These are phyloP conservation scores for Xanthorhoe designata DNA, from an alignment of 2,888 invertebrate species.

Conservation along the genomic window DNA sequence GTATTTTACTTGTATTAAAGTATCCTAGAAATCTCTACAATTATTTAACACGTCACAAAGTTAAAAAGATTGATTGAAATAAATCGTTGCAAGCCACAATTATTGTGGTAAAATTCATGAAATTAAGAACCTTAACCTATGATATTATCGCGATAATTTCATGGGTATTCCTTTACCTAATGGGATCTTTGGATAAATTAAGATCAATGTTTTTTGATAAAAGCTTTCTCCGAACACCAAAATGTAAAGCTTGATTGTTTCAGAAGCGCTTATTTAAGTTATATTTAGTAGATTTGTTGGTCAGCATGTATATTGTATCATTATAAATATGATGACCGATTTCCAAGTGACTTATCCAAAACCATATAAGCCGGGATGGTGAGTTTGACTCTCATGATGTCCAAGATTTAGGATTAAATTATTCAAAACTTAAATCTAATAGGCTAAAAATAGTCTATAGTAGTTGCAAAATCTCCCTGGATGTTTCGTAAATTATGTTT, in stretches of 20 bases:
- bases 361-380: neutral
- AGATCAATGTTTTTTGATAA: neutral
- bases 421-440: neutral
- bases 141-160: neutral
- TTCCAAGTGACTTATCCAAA: neutral
- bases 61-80: too few species aligned
- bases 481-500: too few species aligned
- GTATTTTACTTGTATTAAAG: neutral
- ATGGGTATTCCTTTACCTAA: conserved; percentile 20
- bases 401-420: neutral
- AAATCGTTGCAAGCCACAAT: conserved; percentile 13
- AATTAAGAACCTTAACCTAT: conserved; percentile 22
- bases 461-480: too few species aligned
- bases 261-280: conserved; percentile 2
- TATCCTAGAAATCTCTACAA: neutral
- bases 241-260: neutral
- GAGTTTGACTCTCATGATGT: neutral
- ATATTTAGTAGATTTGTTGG: neutral
- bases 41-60: too few species aligned
- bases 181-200: neutral
- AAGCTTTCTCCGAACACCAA: neutral
- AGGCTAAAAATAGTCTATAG: too few species aligned
- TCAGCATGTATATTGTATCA: neutral
- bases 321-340: neutral
- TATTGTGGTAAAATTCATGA: conserved; percentile 4